A percentile compares a stretch with the other conserved stretches of the same genome.
Evolutionary conservation across 2,888 invertebrate genomes (phyloP).

Genomic region (Scaeva pyrastri): DNA sequence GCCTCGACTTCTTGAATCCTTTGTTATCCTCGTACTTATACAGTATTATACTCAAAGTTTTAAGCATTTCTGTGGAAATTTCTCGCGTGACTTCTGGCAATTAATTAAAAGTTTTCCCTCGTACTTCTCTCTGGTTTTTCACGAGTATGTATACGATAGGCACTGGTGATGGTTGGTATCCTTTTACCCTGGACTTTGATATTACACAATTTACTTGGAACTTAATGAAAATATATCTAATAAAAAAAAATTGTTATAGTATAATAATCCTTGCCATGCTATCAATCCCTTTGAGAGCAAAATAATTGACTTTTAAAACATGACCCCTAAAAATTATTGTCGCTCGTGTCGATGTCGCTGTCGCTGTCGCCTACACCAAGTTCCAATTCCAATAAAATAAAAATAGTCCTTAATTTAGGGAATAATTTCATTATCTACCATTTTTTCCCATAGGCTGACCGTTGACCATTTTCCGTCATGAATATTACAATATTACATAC

Average conservation of each 20-base stretch:
- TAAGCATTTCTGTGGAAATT: slow-evolving; percentile 70
- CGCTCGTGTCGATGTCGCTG: no score
- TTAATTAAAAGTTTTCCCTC: slow-evolving; percentile 71
- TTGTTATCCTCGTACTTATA: background rate
- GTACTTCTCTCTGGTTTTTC: slow-evolving; percentile 24
- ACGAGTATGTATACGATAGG: no score
- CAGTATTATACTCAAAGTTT: slow-evolving; percentile 50
- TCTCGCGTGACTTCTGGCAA: slow-evolving; percentile 73
- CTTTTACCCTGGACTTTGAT: slow-evolving; percentile 7
- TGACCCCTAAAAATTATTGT: slow-evolving; percentile 21
- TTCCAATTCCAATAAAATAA: slow-evolving; percentile 26
- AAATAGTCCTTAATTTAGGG: slow-evolving; percentile 38
- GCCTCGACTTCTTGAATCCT: background rate
- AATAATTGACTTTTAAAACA: slow-evolving; percentile 27
- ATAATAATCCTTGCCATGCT: slow-evolving; percentile 8
- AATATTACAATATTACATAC: slow-evolving; percentile 25
- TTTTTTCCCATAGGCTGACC: slow-evolving; percentile 30
- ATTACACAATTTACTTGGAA: slow-evolving; percentile 12
- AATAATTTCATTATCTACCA: slow-evolving; percentile 51
- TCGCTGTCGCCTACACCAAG: no score
- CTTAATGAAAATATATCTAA: slow-evolving; percentile 21
- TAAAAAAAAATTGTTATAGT: background rate
- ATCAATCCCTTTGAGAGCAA: slow-evolving; percentile 5
- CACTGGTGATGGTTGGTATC: background rate
- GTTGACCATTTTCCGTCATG: slow-evolving; percentile 10